A percentile compares a stretch with the other conserved stretches of the same genome.
Evolutionary conservation across 1,140 invertebrate genomes (phyloP).

Genomic region (Drosophila varians): DNA sequence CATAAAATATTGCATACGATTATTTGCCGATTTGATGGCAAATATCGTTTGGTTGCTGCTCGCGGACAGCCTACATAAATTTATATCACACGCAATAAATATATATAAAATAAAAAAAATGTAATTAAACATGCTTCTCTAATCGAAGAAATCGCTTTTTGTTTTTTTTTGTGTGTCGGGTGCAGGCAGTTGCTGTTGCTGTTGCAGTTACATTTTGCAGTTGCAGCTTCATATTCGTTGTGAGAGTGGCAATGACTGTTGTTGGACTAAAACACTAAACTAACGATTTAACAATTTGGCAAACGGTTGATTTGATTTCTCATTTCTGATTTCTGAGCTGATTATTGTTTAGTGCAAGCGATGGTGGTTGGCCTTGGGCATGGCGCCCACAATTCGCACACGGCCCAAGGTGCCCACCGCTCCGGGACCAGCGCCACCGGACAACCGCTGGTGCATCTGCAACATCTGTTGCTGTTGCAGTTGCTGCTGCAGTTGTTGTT

Average conservation of each 20-base stretch:
- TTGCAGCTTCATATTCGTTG: slow-evolving; percentile 62
- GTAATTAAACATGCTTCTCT: slow-evolving; percentile 31
- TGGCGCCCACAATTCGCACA: slow-evolving; percentile 91
- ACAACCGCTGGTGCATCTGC: slow-evolving; percentile 80
- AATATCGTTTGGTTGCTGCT: slow-evolving; percentile 41
- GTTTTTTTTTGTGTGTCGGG: slow-evolving; percentile 15
- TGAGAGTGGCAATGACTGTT: slow-evolving; percentile 81
- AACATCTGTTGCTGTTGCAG: slow-evolving; percentile 61
- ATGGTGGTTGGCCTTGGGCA: slow-evolving; percentile 87
- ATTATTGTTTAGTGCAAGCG: slow-evolving; percentile 63
- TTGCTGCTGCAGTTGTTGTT: slow-evolving; percentile 61
- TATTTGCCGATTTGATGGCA: slow-evolving; percentile 49
- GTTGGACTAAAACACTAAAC: slow-evolving; percentile 46
- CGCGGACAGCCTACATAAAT: slow-evolving; percentile 62
- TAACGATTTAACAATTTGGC: slow-evolving; percentile 74
- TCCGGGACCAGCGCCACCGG: slow-evolving; percentile 81
- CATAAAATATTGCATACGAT: slow-evolving; percentile 59
- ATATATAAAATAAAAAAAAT: slow-evolving; percentile 54
- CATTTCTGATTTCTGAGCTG: neutral
- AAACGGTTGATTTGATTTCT: slow-evolving; percentile 52
- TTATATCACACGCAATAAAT: slow-evolving; percentile 82
- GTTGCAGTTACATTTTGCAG: neutral
- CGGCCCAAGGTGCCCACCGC: slow-evolving; percentile 85
- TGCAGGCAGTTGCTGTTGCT: slow-evolving; percentile 27
- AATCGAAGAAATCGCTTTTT: neutral